These are phyloP conservation scores for Habrosyne pyritoides DNA, from an alignment of 2,888 invertebrate genomes.

Conservation along the genomic window DNA sequence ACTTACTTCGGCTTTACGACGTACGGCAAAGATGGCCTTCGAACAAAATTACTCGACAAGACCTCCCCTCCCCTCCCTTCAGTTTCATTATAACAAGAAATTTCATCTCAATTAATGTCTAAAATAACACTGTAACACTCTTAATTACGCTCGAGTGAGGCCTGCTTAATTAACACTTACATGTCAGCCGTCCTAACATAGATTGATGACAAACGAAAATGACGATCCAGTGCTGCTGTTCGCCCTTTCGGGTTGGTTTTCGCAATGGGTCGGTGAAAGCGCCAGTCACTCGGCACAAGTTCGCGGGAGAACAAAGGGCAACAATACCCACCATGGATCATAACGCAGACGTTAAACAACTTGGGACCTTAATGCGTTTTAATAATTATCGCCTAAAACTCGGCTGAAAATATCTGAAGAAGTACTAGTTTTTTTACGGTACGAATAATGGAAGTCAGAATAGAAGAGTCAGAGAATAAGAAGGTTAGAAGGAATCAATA, in stretches of 20 bases:
- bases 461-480: no score
- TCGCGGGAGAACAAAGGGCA: conserved; percentile 67
- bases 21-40: conserved; percentile 63
- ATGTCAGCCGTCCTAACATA: conserved; percentile 81
- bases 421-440: not conserved
- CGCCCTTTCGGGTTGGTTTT: conserved; percentile 67
- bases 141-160: conserved; percentile 82
- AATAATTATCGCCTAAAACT: conserved; percentile 67
- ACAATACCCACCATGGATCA: conserved; percentile 64
- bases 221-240: conserved; percentile 73
- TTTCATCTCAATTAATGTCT: conserved; percentile 83
- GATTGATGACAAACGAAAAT: conserved; percentile 84
- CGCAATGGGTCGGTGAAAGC: conserved; percentile 60
- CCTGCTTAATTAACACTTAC: conserved; percentile 83
- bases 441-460: not conserved
- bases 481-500: no score
- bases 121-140: conserved; percentile 83
- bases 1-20: conserved; percentile 55
- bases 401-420: conserved; percentile 21
- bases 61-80: conserved; percentile 43
- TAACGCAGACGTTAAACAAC: conserved; percentile 66
- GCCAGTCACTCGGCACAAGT: conserved; percentile 74
- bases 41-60: conserved; percentile 66
- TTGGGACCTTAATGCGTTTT: conserved; percentile 76
- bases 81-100: conserved; percentile 78